phyloP scores from a whole-genome alignment of 1,140 invertebrate species.

The Drosophila pachea region DNA sequence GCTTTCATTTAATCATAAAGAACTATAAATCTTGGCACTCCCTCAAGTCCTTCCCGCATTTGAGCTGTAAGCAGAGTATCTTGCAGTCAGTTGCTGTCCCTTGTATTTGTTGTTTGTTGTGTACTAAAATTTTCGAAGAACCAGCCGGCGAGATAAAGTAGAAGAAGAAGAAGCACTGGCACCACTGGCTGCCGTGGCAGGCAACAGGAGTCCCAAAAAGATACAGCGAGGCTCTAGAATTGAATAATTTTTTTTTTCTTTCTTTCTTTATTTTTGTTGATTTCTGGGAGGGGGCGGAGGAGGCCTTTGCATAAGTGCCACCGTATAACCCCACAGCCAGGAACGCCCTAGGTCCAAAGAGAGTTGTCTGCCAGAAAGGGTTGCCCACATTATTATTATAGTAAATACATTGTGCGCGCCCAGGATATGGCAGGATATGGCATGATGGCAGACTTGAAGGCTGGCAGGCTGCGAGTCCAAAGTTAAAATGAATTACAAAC shows the following conservation, averaged over 20 bases:
- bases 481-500: slow-evolving; percentile 76
- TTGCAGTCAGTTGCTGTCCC: background rate
- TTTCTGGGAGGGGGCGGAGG: slow-evolving; percentile 10
- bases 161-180: slow-evolving; percentile 43
- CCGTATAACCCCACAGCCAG: background rate
- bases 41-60: no score
- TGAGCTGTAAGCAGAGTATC: background rate
- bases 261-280: slow-evolving; percentile 2
- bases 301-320: slow-evolving; percentile 60
- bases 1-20: no score
- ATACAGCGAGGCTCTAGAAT: slow-evolving; percentile 53
- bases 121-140: slow-evolving; percentile 22
- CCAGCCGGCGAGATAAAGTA: background rate
- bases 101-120: slow-evolving; percentile 33
- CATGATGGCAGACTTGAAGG: background rate
- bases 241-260: slow-evolving; percentile 53
- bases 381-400: slow-evolving; percentile 48
- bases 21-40: no score
- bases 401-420: slow-evolving; percentile 15
- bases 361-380: slow-evolving; percentile 42
- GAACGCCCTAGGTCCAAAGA: slow-evolving; percentile 14
- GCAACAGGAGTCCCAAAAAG: slow-evolving; percentile 25
- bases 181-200: background rate
- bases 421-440: background rate
- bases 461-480: slow-evolving; percentile 38